Conservation (phyloP, 2,113 vertebrate genomes). For the Plectropomus leopardus region DNA sequence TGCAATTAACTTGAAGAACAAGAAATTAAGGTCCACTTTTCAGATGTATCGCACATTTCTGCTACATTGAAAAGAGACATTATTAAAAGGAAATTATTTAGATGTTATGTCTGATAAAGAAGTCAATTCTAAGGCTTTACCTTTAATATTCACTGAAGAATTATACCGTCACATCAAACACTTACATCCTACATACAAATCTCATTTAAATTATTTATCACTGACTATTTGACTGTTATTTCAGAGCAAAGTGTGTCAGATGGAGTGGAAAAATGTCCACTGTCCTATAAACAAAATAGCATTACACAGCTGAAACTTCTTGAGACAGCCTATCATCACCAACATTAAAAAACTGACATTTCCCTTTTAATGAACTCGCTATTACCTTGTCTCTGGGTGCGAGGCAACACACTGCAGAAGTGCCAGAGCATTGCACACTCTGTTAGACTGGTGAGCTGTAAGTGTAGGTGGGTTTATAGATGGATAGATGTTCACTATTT, state of each 20-base stretch:
- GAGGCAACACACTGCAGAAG: slow-evolving; percentile 97
- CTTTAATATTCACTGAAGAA: background rate
- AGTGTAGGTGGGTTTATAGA: slow-evolving; percentile 98
- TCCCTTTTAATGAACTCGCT: background rate
- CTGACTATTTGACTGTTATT: no score
- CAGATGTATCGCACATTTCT: background rate
- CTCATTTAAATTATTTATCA: background rate
- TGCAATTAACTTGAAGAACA: background rate
- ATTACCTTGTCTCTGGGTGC: slow-evolving; percentile 95
- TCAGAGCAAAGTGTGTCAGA: background rate
- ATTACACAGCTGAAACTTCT: background rate
- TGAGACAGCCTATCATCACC: background rate
- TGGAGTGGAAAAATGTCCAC: no score
- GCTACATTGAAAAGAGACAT: background rate
- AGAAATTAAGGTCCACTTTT: background rate
- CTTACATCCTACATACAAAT: background rate
- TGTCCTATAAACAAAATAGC: background rate
- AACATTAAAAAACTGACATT: background rate
- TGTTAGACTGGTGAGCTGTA: slow-evolving; percentile 97
- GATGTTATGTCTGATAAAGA: background rate
- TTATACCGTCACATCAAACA: background rate
- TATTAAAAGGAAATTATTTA: background rate
- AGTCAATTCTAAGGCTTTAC: background rate
- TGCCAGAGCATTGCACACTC: slow-evolving; percentile 97
- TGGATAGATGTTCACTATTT: slow-evolving; percentile 99